A percentile compares a stretch with the other conserved stretches of the same genome.
phyloP scores from a whole-genome alignment of 35 echinoderm and acorn worm species.

The Strongylocentrotus purpuratus region DNA sequence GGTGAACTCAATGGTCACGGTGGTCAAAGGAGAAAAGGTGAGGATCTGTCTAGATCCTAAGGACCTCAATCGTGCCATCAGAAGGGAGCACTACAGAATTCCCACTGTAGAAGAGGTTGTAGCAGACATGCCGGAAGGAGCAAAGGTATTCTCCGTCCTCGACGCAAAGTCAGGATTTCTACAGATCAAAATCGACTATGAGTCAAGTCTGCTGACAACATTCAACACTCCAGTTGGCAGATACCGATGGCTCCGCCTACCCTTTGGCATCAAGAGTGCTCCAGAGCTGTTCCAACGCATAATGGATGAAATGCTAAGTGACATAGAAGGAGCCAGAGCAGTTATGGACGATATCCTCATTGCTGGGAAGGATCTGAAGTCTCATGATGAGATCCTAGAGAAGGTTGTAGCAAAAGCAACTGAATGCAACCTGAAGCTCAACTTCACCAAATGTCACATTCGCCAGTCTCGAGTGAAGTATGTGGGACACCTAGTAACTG shows the following conservation, averaged over 20 bases:
- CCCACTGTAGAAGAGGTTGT: constrained; percentile 72
- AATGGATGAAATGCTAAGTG: constrained; percentile 64
- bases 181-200: constrained; percentile 68
- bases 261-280: constrained; percentile 80
- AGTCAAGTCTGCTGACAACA: constrained; percentile 77
- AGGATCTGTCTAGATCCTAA: constrained; percentile 76
- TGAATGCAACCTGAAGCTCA: constrained; percentile 80
- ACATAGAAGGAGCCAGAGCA: constrained; percentile 62
- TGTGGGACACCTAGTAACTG: constrained; percentile 72
- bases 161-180: constrained; percentile 77
- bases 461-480: constrained; percentile 74
- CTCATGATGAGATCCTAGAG: constrained; percentile 62
- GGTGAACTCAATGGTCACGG: constrained; percentile 64
- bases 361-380: constrained; percentile 34
- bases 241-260: constrained; percentile 74
- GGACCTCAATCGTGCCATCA: constrained; percentile 61
- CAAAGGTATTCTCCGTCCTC: constrained; percentile 71
- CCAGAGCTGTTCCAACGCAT: constrained; percentile 77
- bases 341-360: constrained; percentile 82
- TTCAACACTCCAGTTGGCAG: constrained; percentile 72
- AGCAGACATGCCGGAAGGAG: constrained; percentile 48
- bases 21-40: constrained; percentile 62
- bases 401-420: constrained; percentile 70
- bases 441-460: constrained; percentile 76
- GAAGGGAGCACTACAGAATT: too few relatives aligned